Percentiles rank a stretch among this genome's conserved stretches.
These are phyloP conservation scores for Presbytis comata DNA, from an alignment of 2,797 vertebrate genomes.

Conservation along the genomic window DNA sequence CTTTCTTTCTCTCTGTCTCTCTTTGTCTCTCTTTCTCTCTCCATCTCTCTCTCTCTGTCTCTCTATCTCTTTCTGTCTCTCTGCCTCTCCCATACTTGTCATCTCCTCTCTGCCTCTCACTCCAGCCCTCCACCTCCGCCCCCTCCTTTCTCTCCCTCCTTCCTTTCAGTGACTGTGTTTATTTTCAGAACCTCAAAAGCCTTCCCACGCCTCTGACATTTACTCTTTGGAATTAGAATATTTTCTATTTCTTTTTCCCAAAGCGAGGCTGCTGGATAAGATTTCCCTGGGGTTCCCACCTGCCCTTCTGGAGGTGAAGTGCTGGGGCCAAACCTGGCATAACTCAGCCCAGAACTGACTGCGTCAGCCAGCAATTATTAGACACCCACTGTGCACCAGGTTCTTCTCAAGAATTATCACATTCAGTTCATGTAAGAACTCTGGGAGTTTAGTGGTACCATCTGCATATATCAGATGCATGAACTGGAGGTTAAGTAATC, in stretches of 20 bases:
- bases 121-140: too few relatives aligned
- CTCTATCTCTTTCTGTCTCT: too few relatives aligned
- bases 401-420: fast-evolving
- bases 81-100: not conserved
- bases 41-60: not conserved
- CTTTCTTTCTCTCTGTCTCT: not conserved
- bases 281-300: not conserved
- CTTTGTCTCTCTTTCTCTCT: not conserved
- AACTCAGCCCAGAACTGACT: fast-evolving
- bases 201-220: slow-evolving; percentile 51
- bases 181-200: slow-evolving; percentile 46
- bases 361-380: not conserved
- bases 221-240: slow-evolving; percentile 57
- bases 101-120: not conserved
- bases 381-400: not conserved
- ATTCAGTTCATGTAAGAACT: not conserved
- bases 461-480: fast-evolving
- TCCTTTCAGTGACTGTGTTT: not conserved
- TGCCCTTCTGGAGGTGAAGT: not conserved
- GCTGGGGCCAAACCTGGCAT: not conserved
- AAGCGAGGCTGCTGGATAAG: not conserved
- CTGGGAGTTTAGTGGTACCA: not conserved
- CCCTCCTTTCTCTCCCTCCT: not conserved
- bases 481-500: not conserved
- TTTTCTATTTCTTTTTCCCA: slow-evolving; percentile 30